A percentile compares a stretch with the other conserved stretches of the same genome.
Evolutionary conservation across 2,888 invertebrate genomes (phyloP).

Genomic region (Villa cingulata): DNA sequence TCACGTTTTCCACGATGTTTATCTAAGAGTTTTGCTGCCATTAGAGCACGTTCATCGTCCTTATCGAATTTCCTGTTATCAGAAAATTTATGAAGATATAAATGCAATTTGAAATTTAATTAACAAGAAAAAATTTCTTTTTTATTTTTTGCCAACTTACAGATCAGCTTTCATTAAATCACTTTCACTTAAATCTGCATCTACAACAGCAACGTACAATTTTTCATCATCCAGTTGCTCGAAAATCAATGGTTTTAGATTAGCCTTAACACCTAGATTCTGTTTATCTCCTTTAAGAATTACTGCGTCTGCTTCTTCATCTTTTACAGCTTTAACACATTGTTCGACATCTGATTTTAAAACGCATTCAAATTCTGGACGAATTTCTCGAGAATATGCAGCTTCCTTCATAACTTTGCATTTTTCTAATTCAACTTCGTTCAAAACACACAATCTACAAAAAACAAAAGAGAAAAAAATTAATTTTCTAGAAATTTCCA

Average conservation of each 20-base stretch:
- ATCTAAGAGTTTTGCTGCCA: constrained; percentile 29
- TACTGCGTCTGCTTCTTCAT: constrained; percentile 26
- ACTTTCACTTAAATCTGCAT: constrained; percentile 23
- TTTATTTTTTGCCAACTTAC: constrained; percentile 20
- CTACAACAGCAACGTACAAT: constrained; percentile 28
- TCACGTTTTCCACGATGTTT: constrained; percentile 24
- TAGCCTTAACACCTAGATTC: constrained; percentile 21
- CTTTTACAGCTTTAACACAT: constrained; percentile 24
- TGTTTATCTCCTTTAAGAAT: constrained; percentile 17
- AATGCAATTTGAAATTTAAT: too few relatives aligned
- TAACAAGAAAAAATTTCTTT: background rate
- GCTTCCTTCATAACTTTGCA: constrained; percentile 57
- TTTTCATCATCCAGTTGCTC: constrained; percentile 24
- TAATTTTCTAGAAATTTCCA: too few relatives aligned
- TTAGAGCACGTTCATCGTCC: constrained; percentile 22
- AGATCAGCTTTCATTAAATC: constrained; percentile 23
- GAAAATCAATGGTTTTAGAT: constrained; percentile 28
- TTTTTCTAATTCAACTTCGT: constrained; percentile 53
- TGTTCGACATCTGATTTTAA: constrained; percentile 44
- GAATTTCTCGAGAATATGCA: constrained; percentile 62
- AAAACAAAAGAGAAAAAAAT: background rate
- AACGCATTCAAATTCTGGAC: constrained; percentile 68
- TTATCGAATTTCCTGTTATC: constrained; percentile 25
- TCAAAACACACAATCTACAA: constrained; percentile 50
- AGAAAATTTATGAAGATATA: background rate